These are phyloP conservation scores for Eurystomus glaucurus DNA, from an alignment of 2,797 vertebrate genomes.

Conservation along the genomic window DNA sequence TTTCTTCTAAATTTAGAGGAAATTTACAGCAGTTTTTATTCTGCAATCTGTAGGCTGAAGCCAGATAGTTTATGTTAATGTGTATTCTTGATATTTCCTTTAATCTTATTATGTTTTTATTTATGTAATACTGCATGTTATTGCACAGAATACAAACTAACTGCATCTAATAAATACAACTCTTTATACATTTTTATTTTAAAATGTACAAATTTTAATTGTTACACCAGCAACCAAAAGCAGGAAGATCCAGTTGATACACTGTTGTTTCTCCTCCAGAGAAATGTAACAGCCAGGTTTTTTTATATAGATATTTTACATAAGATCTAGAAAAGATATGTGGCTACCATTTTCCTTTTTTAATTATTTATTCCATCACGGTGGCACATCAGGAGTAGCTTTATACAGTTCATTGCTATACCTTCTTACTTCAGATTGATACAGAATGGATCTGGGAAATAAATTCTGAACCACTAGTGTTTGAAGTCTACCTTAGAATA, in stretches of 20 bases:
- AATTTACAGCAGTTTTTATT: not conserved
- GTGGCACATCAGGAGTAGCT: not conserved
- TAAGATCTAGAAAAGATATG: not conserved
- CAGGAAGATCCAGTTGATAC: conserved; percentile 55
- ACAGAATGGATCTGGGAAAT: not conserved
- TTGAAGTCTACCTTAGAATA: not conserved
- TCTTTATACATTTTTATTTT: not conserved
- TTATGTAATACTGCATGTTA: not conserved
- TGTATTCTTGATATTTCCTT: not conserved
- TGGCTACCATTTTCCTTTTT: not conserved
- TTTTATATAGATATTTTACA: not conserved
- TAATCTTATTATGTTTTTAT: not conserved
- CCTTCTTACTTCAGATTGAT: not conserved
- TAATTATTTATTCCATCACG: not conserved
- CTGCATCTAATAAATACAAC: not conserved
- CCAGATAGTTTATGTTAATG: not conserved
- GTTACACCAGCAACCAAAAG: not conserved
- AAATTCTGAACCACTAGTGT: not conserved
- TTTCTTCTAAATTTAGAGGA: not conserved
- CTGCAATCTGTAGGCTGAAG: not conserved
- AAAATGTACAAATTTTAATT: not conserved
- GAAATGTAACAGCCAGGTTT: not conserved
- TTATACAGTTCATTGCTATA: not conserved
- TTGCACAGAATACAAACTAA: not conserved
- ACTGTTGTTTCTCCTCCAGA: not conserved